phyloP scores from a whole-genome alignment of 30 jellyfish, hydroid and myxozoan species.

The Catostylus mosaicus region DNA sequence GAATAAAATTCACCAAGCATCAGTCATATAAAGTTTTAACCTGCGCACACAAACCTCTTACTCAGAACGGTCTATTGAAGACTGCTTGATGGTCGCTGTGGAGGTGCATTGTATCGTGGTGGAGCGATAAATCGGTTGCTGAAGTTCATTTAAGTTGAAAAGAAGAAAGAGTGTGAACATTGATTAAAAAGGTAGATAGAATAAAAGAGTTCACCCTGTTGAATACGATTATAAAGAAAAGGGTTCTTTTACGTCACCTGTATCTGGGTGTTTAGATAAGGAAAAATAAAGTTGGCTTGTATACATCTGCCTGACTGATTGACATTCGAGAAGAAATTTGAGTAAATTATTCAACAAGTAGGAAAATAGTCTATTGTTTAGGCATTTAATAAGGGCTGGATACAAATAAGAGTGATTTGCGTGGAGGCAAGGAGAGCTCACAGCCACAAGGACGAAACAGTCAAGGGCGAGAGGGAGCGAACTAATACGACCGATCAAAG shows the following conservation, averaged over 20 bases:
- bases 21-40: neutral
- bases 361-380: conserved; percentile 44
- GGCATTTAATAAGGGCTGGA: conserved; percentile 53
- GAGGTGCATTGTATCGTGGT: neutral
- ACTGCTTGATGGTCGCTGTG: neutral
- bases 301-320: conserved; percentile 59
- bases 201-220: neutral
- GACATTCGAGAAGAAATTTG: conserved; percentile 33
- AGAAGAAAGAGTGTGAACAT: neutral
- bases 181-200: neutral
- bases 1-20: neutral
- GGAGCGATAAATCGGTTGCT: neutral
- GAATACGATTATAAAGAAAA: neutral
- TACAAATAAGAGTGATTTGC: conserved; percentile 57
- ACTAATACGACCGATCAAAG: neutral
- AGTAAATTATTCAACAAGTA: conserved; percentile 47
- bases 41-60: neutral
- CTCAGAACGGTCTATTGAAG: too few species aligned
- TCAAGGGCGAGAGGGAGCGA: conserved; percentile 5
- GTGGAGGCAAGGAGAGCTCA: conserved; percentile 21
- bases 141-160: neutral
- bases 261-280: conserved; percentile 5
- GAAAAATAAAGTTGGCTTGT: conserved; percentile 4
- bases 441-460: conserved; percentile 3
- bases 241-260: conserved; percentile 17